Base-by-base conservation (phyloP, 2,113 vertebrate genomes). In the Forbesichthys papilliferus region DNA sequence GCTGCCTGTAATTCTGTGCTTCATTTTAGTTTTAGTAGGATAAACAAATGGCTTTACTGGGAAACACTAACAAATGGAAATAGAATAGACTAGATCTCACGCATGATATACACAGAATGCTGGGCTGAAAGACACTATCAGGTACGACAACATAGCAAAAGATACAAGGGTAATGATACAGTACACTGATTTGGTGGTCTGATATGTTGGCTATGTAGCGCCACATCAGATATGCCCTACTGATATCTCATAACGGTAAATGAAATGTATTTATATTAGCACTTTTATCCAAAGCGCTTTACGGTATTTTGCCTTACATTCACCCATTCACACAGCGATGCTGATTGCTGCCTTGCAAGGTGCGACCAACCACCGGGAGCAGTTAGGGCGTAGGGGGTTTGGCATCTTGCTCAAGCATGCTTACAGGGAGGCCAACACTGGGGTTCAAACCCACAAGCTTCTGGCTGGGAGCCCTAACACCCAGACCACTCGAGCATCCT, bases 21-120 rank as follows among this genome's bases (percentile, higher is more conserved):
- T 54, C 64, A 33, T 56, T 61, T 63, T 33, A 48, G 54, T 73
- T 53, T 66, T 16, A 63, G 66, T 48, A 68, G 61, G 59, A 54
- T 48, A 20, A 33, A 66, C 18, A 27, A 16, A 59, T 48, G 20
- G 59, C 46, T 63, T 61, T 62, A 72, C 74, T 69, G 68, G 71
- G 71, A 27, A 69, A 66, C 69, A 55, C 57, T 14, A 48, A 49
- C 10, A n/a, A 18, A 63, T 9, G 49, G 16, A 16, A 61, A 49
- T 5, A 58, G 16, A 56, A 9, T 3, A 55, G n/a, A 66, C 48
- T 47, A 64, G 64, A 11, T 18, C 36, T 7, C n/a, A 59, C 34
- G 59, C 34, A 56, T 18, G 16, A 33, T 9, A 14, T 11, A 65
- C 33, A 33, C 18, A 58, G 3, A 34, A 9, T 58, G 53, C 1